Evolutionary conservation across 2,888 invertebrate species (phyloP).

Genomic region (Scotopteryx bipunctaria): DNA sequence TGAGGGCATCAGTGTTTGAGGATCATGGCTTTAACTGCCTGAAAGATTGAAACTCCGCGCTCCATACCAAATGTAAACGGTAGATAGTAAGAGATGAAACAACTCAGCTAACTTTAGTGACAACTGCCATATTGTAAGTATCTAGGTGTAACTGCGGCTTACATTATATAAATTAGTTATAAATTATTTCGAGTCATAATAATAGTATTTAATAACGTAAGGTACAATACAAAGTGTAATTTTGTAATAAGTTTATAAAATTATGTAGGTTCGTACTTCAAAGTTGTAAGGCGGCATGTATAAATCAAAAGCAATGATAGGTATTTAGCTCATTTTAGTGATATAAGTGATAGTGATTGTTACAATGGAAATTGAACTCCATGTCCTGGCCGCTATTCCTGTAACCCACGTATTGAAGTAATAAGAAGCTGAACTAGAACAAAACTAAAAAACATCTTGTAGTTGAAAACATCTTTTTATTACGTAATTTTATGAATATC

Average conservation of each 20-base stretch:
- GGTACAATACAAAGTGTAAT: constrained; percentile 53
- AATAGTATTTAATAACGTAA: constrained; percentile 79
- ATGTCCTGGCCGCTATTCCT: constrained; percentile 10
- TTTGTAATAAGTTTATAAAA: constrained; percentile 22
- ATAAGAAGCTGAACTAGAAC: neutral
- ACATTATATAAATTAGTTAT: constrained; percentile 53
- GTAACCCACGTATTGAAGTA: neutral
- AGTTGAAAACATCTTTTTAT: too few relatives aligned
- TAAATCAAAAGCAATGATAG: constrained; percentile 8
- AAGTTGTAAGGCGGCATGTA: neutral
- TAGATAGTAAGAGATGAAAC: constrained; percentile 54
- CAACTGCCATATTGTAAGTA: constrained; percentile 82
- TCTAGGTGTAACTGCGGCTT: constrained; percentile 68
- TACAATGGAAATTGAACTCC: neutral
- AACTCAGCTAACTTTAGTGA: constrained; percentile 80
- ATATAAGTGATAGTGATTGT: too few relatives aligned
- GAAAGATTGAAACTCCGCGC: constrained; percentile 51
- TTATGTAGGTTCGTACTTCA: constrained; percentile 6
- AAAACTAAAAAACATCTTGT: neutral
- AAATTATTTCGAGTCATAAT: constrained; percentile 80
- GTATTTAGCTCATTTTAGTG: constrained; percentile 10
- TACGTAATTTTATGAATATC: neutral
- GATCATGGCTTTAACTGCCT: too few relatives aligned
- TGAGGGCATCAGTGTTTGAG: too few relatives aligned
- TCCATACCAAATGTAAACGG: constrained; percentile 63